Evolutionary conservation across 1,140 invertebrate genomes (phyloP), one percentile per base, ranked within the genome.

Genomic region (Magallana angulata): DNA sequence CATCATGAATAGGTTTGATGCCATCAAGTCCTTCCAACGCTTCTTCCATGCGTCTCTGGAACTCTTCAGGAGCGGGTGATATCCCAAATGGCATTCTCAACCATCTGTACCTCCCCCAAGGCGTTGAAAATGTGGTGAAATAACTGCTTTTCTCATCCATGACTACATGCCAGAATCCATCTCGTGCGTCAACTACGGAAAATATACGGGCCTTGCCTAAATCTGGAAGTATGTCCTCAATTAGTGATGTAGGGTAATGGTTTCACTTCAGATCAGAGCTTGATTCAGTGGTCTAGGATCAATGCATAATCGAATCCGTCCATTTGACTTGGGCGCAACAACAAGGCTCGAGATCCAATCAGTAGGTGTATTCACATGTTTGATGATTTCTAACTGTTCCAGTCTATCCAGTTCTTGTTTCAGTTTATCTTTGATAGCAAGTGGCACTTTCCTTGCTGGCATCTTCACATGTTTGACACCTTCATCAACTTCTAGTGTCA

Each of bases 161-260:
- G n/a, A n/a, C n/a, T n/a, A n/a, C n/a, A n/a, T n/a, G n/a, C n/a
- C n/a, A n/a, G n/a, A n/a, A n/a, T n/a, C n/a, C n/a, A n/a, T n/a
- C n/a, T n/a, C n/a, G n/a, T n/a, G n/a, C n/a, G n/a, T n/a, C n/a
- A n/a, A n/a, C n/a, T n/a, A n/a, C n/a, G n/a, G n/a, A n/a, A n/a
- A n/a, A n/a, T n/a, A n/a, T n/a, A n/a, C n/a, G n/a, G n/a, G n/a
- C n/a, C n/a, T n/a, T n/a, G n/a, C n/a, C n/a, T n/a, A n/a, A n/a
- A n/a, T n/a, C n/a, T n/a, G n/a, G n/a, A n/a, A n/a, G n/a, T 4
- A 90, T 16, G 48, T 90, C 88, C 24, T 92, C 90, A 30, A 90
- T 62, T 30, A 58, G 57, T 16, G 87, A 88, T 1, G 68, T 83
- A 0, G 71, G 85, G 85, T 89, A 93, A 16, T 91, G 88, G 14